Evolutionary conservation across 1,140 invertebrate species (phyloP), one percentile per base, ranked within the genome.

Genomic region (Notospermus geniculatus): DNA sequence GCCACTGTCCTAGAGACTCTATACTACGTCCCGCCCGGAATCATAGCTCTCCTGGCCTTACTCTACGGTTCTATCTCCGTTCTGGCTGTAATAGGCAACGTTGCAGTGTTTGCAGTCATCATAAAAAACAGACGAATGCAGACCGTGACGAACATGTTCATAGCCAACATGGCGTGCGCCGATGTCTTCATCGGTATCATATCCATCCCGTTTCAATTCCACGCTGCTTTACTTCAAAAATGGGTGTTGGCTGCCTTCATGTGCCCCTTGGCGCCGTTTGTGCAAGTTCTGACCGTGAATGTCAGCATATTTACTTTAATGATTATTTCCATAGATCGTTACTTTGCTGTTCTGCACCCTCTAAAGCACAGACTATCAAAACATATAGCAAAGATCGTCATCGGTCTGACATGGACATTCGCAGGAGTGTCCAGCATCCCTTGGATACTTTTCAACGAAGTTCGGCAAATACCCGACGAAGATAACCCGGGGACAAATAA

Each of bases 171-270:
- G 28, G 74, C 75, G 0, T 65, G 77, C 1, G 74, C 74, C 9
- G 76, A 80, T 55, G 73, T 77, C 25, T 66, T 74, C 19, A 71
- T 79, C 19, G 76, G 74, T 4, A 54, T 79, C 19, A 72, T 76
- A 43, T 69, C 71, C 11, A 78, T 76, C 32, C 75, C 76, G 53
- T 92, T 93, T 82, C 89, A 92, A 86, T 92, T 92, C 75, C 90
- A 91, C 84, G 90, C 90, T 1, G 90, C 90, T 1, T 73, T 91
- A 17, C 81, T 91, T 1, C 90, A 91, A 75, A 77, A 87, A 63
- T 92, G 91, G 91, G 86, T 90, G 63, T 80, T 92, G n/a, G 90
- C 90, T 0, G 76, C 88, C 66, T 90, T 92, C 74, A 89, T 92
- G 88, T 92, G 91, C 73, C 83, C 88, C 0, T 88, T 91, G 71